Percentiles rank a stretch among this genome's conserved stretches.
Conservation (phyloP, 30 jellyfish, hydroid and myxozoan genomes). For the Pseudorhiza aurosa region DNA sequence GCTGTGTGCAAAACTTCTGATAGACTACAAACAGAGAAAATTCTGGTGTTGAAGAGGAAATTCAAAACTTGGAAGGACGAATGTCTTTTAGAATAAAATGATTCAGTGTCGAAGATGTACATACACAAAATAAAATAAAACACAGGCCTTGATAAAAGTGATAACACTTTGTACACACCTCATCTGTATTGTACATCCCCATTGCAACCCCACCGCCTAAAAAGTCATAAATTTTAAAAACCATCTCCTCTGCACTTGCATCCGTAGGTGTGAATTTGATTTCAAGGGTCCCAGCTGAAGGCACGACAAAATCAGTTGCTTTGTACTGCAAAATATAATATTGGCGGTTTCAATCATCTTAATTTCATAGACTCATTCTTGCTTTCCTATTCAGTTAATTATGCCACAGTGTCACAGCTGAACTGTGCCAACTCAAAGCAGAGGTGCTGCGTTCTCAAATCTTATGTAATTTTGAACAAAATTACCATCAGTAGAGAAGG, state of each 20-base stretch:
- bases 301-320: constrained; percentile 97
- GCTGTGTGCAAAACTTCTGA: constrained; percentile 86
- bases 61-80: background rate
- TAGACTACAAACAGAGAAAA: constrained; percentile 65
- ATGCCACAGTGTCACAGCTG: background rate
- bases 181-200: constrained; percentile 97
- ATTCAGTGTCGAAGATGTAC: background rate
- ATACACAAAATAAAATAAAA: background rate
- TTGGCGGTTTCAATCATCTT: too few relatives aligned
- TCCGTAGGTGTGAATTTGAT: constrained; percentile 88
- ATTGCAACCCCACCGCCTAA: constrained; percentile 97
- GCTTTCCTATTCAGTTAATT: background rate
- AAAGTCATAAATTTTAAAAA: constrained; percentile 70
- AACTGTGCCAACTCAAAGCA: too few relatives aligned
- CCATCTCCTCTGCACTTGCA: constrained; percentile 26
- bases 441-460: too few relatives aligned
- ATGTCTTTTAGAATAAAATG: background rate
- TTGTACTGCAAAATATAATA: constrained; percentile 65
- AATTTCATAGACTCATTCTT: background rate
- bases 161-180: constrained; percentile 49
- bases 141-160: background rate
- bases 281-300: constrained; percentile 85
- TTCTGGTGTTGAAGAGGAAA: too few relatives aligned
- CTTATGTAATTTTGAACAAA: too few relatives aligned
- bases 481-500: too few relatives aligned